Base-by-base conservation (phyloP, 1,140 invertebrate genomes). In the Drosophila varians region DNA sequence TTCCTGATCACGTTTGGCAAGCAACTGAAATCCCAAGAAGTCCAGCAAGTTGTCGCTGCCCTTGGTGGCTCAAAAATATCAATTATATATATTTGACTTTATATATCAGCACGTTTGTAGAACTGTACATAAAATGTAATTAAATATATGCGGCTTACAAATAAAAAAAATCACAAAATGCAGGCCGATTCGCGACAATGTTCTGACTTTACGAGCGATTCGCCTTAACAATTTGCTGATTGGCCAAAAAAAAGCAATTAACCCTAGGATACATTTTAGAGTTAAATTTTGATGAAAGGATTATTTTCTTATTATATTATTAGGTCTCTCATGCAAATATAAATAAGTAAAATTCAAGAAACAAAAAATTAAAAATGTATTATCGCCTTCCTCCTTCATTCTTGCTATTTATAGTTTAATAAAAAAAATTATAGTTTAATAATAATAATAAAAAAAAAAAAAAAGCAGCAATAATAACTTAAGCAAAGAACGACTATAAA, bases 111-210 rank as follows among this genome's bases (percentile, higher is more conserved):
- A 36, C 12, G 36, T 23, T 16, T 51, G 72, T 68, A 55, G 8
- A 25, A 70, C 58, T 72, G 72, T 65, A 64, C 49, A 73, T 56
- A 69, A 75, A 64, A 47, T 84, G 80, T 64, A 84, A 78, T 76
- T 57, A 75, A 75, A 84, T 84, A 78, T 61, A 55, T 56, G 11
- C 38, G 7, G 6, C 28, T 43, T 45, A 34, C 36, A 55, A 48
- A 62, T 34, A 14, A 42, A 47, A 21, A 11, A 16, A 42, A 48
- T 25, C 6, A 54, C 11, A 51, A 54, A 54, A 38, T 36, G 26
- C 46, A 45, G 36, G 11, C 28, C 31, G 7, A 14, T 8, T 31
- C 34, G 34, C 16, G 16, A 49, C 40, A 36, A 58, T 70, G 42
- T 71, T 71, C 47, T 48, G 19, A 14, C 25, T 46, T 62, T 25